Conservation (phyloP, 2,113 vertebrate genomes). For the Pyxicephalus adspersus region DNA sequence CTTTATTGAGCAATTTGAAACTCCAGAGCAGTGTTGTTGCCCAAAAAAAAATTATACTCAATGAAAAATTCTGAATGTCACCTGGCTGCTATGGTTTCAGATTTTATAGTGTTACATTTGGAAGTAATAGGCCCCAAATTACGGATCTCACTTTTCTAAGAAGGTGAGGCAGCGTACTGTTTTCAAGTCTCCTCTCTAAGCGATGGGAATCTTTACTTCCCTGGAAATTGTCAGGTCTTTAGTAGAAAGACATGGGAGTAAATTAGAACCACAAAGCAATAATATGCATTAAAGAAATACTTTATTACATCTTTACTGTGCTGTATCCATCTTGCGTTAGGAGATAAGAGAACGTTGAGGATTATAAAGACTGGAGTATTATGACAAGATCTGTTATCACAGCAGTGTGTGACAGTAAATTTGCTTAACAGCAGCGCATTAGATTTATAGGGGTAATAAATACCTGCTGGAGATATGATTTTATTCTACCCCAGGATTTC, state of each 20-base stretch:
- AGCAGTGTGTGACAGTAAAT: slow-evolving; percentile 40
- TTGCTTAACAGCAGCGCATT: slow-evolving; percentile 50
- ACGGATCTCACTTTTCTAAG: too few species aligned
- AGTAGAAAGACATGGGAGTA: slow-evolving; percentile 13
- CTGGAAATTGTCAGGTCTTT: background rate
- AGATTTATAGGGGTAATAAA: slow-evolving; percentile 53
- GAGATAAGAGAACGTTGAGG: slow-evolving; percentile 42
- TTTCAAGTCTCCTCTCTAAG: background rate
- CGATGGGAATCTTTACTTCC: background rate
- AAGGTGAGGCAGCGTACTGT: background rate
- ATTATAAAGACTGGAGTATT: slow-evolving; percentile 49
- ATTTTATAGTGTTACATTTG: too few species aligned
- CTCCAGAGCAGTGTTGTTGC: too few species aligned
- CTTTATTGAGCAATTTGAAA: too few species aligned
- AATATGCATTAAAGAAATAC: slow-evolving; percentile 45
- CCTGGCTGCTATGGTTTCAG: too few species aligned
- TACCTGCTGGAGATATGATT: slow-evolving; percentile 49
- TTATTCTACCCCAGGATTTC: slow-evolving; percentile 10
- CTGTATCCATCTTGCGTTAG: slow-evolving; percentile 44
- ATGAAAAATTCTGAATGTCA: too few species aligned
- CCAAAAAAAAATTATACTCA: too few species aligned
- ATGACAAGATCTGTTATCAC: slow-evolving; percentile 54
- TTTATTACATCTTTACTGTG: slow-evolving; percentile 44
- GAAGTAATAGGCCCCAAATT: too few species aligned
- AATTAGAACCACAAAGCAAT: slow-evolving; percentile 41